Conservation (phyloP, 2,797 vertebrate species). For the Hyperoplus immaculatus region DNA sequence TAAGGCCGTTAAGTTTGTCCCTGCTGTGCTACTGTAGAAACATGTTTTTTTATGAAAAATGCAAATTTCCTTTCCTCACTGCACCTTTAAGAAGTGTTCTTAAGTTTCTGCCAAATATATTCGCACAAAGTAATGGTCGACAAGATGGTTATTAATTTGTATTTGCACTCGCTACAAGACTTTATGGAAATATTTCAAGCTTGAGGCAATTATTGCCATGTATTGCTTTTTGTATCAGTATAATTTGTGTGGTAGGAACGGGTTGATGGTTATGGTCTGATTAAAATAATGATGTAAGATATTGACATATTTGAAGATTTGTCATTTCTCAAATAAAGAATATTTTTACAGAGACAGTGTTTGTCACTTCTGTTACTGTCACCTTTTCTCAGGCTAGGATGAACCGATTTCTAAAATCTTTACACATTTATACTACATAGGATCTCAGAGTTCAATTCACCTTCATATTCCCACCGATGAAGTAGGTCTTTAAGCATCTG, state of each 20-base stretch:
- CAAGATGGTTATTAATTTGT: constrained; percentile 13
- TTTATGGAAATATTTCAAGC: not conserved
- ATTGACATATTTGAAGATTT: not conserved
- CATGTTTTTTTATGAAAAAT: no score
- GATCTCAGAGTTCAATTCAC: no score
- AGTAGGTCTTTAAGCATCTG: no score
- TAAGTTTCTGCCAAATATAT: constrained; percentile 20
- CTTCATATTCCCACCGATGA: no score
- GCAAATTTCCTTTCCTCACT: no score
- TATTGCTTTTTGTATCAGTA: constrained; percentile 1
- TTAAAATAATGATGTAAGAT: not conserved
- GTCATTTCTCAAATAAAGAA: not conserved
- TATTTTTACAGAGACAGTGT: not conserved
- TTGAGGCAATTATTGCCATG: not conserved
- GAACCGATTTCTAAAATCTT: no score
- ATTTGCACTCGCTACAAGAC: not conserved
- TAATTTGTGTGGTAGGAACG: constrained; percentile 1
- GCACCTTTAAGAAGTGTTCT: not conserved
- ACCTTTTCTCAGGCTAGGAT: no score
- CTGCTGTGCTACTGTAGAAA: not conserved
- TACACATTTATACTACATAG: no score
- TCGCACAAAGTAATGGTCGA: not conserved
- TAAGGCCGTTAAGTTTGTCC: constrained; percentile 5
- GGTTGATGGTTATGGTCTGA: not conserved
- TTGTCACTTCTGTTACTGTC: not conserved